These are phyloP conservation scores for zebrafish (Danio rerio) DNA, from an alignment of 2,113 vertebrate species.

Conservation along the genomic window GRCz12tu NC_133186.1:30437001-30437500, in stretches of 20 bases:
- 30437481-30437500: conserved; percentile 48
- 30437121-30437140: conserved; percentile 50
- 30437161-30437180: conserved; percentile 7
- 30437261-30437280: conserved; percentile 48
- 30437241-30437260: conserved; percentile 30
- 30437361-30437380: conserved; percentile 62
- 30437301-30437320: conserved; percentile 38
- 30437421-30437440: conserved; percentile 59
- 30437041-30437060: conserved; percentile 62
- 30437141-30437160: conserved; percentile 41
- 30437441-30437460: conserved; percentile 54
- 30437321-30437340: conserved; percentile 29
- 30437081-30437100: conserved; percentile 57
- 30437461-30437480: conserved; percentile 43
- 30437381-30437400: conserved; percentile 66
- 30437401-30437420: conserved; percentile 59
- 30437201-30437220: conserved; percentile 49
- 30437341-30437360: conserved; percentile 39
- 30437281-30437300: conserved; percentile 33
- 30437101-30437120: conserved; percentile 59
- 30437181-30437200: conserved; percentile 44
- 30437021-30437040: conserved; percentile 75
- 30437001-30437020: conserved; percentile 74
- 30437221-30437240: conserved; percentile 34
- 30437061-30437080: conserved; percentile 58